A percentile compares a stretch with the other conserved stretches of the same genome.
phyloP scores from a whole-genome alignment of 2,797 vertebrate species.

The Pseudomugil gertrudae region DNA sequence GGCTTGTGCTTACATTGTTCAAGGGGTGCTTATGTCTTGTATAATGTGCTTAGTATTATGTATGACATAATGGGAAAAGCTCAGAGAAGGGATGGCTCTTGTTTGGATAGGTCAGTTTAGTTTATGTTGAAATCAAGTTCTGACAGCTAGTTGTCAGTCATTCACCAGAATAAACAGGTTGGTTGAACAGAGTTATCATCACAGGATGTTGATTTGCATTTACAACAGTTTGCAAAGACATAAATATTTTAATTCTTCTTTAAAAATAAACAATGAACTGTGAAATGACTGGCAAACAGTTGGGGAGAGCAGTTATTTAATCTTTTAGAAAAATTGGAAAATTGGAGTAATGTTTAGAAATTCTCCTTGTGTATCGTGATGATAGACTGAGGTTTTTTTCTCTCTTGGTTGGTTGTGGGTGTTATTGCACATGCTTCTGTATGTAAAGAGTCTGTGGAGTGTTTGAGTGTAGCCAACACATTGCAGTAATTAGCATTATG shows the following conservation, averaged over 20 bases:
- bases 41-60: constrained; percentile 47
- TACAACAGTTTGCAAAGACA: not conserved
- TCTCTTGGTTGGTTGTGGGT: not conserved
- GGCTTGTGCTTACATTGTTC: constrained; percentile 54
- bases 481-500: constrained; percentile 83
- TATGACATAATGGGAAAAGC: constrained; percentile 37
- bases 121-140: constrained; percentile 23
- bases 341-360: constrained; percentile 39
- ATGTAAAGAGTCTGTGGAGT: constrained; percentile 52
- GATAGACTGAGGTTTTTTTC: constrained; percentile 30
- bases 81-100: constrained; percentile 3
- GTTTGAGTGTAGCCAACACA: constrained; percentile 80
- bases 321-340: constrained; percentile 43
- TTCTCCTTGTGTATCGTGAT: constrained; percentile 34
- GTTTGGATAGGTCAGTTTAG: constrained; percentile 29
- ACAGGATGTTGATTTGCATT: not conserved
- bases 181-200: not conserved
- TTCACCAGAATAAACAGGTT: constrained; percentile 20
- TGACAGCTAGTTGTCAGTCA: constrained; percentile 25
- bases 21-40: constrained; percentile 57
- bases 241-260: constrained; percentile 6
- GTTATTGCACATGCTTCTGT: constrained; percentile 8
- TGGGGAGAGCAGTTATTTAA: not conserved
- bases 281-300: constrained; percentile 19
- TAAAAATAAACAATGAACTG: not conserved